Conservation (phyloP, 2,113 vertebrate genomes). For the Otis tarda region DNA sequence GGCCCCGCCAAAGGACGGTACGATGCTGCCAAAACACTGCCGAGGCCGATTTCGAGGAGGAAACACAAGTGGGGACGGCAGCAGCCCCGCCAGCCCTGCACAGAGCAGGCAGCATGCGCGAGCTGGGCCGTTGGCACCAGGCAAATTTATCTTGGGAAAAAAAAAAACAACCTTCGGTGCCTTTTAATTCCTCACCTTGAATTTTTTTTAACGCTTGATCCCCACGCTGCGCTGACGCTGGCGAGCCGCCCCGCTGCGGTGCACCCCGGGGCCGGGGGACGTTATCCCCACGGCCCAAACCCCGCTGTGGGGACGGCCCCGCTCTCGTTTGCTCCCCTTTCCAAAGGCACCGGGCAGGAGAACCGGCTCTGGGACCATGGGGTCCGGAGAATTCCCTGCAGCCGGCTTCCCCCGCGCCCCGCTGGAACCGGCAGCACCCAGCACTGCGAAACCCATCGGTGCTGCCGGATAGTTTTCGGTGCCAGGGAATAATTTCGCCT, state of each 20-base stretch:
- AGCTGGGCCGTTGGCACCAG: background rate
- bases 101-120: background rate
- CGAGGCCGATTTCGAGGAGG: background rate
- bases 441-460: background rate
- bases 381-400: background rate
- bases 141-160: background rate
- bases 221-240: background rate
- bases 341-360: background rate
- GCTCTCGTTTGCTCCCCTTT: background rate
- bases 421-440: background rate
- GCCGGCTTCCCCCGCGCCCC: rapidly evolving
- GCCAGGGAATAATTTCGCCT: background rate
- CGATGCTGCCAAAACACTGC: background rate
- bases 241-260: background rate
- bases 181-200: background rate
- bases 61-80: background rate
- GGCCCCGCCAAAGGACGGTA: background rate
- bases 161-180: background rate
- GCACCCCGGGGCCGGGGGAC: rapidly evolving
- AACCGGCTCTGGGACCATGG: background rate
- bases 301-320: rapidly evolving
- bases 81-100: background rate
- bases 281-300: background rate
- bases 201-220: background rate
- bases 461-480: too few species aligned